Percentiles rank a stretch among this genome's conserved stretches.
These are phyloP conservation scores for Callinectes sapidus DNA, from an alignment of 2,888 invertebrate genomes.

Conservation along the genomic window DNA sequence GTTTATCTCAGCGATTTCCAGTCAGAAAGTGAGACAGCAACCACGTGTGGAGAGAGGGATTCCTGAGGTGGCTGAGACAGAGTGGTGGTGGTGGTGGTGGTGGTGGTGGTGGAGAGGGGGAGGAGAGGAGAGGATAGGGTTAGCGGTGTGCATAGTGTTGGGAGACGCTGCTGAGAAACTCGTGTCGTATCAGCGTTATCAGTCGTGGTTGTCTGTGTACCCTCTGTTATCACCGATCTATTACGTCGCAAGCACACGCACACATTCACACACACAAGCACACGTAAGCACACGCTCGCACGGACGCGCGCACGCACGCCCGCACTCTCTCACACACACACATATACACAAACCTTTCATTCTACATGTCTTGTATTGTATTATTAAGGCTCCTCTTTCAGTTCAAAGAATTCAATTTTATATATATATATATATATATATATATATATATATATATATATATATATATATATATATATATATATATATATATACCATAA, in stretches of 20 bases:
- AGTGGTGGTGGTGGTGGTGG: not conserved
- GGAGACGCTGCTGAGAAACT: slow-evolving; percentile 15
- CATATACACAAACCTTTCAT: slow-evolving; percentile 1
- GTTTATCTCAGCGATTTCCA: not conserved
- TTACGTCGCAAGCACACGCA: not conserved
- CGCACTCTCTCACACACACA: slow-evolving; percentile 18
- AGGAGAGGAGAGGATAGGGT: not conserved
- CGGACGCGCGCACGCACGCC: slow-evolving; percentile 9
- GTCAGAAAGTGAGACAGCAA: slow-evolving; percentile 1
- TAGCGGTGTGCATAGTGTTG: not conserved
- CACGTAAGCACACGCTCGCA: not conserved
- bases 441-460: no score
- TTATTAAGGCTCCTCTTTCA: not conserved
- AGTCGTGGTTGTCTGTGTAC: slow-evolving; percentile 33
- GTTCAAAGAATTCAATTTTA: not conserved
- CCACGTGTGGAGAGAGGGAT: not conserved
- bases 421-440: no score
- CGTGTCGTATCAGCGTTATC: slow-evolving; percentile 15
- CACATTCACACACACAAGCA: slow-evolving; percentile 7
- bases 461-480: no score
- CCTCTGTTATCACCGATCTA: not conserved
- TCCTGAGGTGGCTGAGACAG: not conserved
- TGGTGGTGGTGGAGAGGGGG: not conserved
- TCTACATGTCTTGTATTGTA: not conserved
- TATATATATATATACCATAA: no score